Evolutionary conservation across 2,888 invertebrate species (phyloP).

Genomic region (Noctua comes): DNA sequence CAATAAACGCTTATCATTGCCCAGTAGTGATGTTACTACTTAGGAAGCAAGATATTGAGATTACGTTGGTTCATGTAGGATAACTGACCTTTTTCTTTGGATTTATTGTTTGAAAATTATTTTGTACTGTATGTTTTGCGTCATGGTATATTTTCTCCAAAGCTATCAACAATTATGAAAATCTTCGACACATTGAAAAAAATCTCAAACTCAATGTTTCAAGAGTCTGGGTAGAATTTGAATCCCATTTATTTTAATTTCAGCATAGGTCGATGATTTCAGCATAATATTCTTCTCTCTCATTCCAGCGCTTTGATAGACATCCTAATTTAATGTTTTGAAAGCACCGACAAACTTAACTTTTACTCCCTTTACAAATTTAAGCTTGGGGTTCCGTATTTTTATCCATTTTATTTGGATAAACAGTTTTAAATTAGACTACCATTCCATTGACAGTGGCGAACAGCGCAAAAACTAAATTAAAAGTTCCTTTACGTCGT

Average conservation of each 20-base stretch:
- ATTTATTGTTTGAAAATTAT: not conserved
- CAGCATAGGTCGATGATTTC: constrained; percentile 6
- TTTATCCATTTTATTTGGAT: constrained; percentile 44
- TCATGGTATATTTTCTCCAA: not conserved
- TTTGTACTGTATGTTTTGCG: not conserved
- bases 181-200: not conserved
- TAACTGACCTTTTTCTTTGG: not conserved
- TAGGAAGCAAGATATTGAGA: not conserved
- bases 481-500: constrained; percentile 58
- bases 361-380: not conserved
- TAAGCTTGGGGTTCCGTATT: constrained; percentile 19
- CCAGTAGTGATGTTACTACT: not conserved
- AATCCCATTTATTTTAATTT: constrained; percentile 21
- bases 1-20: constrained; percentile 33
- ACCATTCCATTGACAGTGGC: constrained; percentile 46
- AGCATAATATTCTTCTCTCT: constrained; percentile 18
- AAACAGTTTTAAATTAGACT: constrained; percentile 63
- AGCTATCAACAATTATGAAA: not conserved
- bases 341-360: constrained; percentile 9
- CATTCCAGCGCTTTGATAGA: constrained; percentile 21
- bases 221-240: not conserved
- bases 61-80: not conserved
- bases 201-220: not conserved
- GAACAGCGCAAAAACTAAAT: constrained; percentile 59
- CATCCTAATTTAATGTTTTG: constrained; percentile 29